Evolutionary conservation across 2,797 vertebrate species (phyloP), one percentile per base, ranked within the genome.

Genomic region (Furcifer pardalis): DNA sequence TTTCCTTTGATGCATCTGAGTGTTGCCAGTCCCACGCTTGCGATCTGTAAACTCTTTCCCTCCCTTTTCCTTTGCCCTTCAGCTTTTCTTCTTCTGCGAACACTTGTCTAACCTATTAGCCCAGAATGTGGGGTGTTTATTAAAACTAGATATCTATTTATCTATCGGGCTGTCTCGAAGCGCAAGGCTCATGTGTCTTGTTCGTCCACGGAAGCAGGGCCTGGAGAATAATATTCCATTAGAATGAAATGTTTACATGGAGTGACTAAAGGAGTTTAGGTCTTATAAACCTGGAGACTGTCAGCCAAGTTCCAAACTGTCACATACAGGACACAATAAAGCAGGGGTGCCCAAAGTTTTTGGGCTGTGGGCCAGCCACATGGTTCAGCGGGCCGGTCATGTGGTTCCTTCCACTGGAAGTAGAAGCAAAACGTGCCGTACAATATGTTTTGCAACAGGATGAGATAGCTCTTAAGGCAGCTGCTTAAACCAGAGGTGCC

Each of bases 221-320:
- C 80, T 88, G 82, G 88, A 84, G 84, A 92, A 88, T 92, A 93
- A 93, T 91, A 91, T 91, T 93, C 91, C 93, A 94, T 94, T 93
- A 94, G 90, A 92, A 89, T 91, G 92, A 94, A 94, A 90, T 93
- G 92, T 94, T 94, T 94, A 93, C 0, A 1, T 72, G 85, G 91
- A 90, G 87, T 84, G 92, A 93, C 92, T 91, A 89, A 90, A 93
- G 86, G 89, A 94, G 91, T 92, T 93, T 88, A 93, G 90, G 87
- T 92, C 88, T 93, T 93, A 92, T 91, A 94, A 94, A 94, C 92
- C 93, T 94, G 92, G 93, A 94, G 86, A 93, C 92, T 94, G 92
- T 93, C 93, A 93, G 92, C 92, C 93, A 90, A 90, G 91, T 94
- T 93, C 89, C 84, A 74, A 74, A 85, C 90, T 91, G 90, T 91